phyloP scores from a whole-genome alignment of 2,888 invertebrate species.

The Eulithis testata region DNA sequence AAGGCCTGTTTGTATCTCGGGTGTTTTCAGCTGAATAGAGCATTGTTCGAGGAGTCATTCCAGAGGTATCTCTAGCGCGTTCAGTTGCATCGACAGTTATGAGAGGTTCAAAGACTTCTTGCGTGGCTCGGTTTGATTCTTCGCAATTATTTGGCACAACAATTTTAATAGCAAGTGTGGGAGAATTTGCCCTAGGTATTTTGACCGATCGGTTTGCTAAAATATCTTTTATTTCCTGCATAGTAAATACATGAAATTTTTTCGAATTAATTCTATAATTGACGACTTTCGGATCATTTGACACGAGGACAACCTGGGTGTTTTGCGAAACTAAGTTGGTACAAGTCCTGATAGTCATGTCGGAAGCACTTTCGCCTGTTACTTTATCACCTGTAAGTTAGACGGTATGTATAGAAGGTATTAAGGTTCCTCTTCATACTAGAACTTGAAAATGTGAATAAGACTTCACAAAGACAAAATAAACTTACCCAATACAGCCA shows the following conservation, averaged over 20 bases:
- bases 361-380: slow-evolving; percentile 4
- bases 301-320: slow-evolving; percentile 37
- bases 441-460: neutral
- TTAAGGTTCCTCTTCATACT: neutral
- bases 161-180: slow-evolving; percentile 31
- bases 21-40: neutral
- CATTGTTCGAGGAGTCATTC: neutral
- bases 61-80: neutral
- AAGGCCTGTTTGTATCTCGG: neutral
- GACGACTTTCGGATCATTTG: slow-evolving; percentile 19
- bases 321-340: slow-evolving; percentile 14
- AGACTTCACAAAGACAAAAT: neutral
- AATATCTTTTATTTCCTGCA: slow-evolving; percentile 28
- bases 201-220: slow-evolving; percentile 12
- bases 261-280: slow-evolving; percentile 14
- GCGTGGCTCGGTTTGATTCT: neutral
- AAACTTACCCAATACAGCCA: slow-evolving; percentile 56
- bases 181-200: slow-evolving; percentile 10
- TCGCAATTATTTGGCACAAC: slow-evolving; percentile 24
- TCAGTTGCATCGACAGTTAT: neutral
- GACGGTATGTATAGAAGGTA: neutral
- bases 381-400: slow-evolving; percentile 32
- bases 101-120: neutral
- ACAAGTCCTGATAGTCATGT: slow-evolving; percentile 33
- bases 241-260: slow-evolving; percentile 30